phyloP scores from a whole-genome alignment of 1,140 invertebrate species.

The Plutomurus gul region DNA sequence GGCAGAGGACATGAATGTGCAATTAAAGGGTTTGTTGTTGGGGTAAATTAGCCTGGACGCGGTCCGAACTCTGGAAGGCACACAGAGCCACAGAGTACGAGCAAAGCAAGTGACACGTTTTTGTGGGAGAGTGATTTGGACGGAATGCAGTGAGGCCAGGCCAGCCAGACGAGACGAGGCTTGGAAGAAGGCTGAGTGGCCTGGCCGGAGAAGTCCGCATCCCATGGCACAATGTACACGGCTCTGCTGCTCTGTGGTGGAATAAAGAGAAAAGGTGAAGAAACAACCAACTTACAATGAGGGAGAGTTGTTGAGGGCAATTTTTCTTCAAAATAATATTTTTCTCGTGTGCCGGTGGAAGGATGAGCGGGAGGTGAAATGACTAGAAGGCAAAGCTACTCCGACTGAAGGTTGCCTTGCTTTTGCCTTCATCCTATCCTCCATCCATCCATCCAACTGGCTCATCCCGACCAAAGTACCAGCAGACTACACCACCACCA shows the following conservation, averaged over 20 bases:
- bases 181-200: neutral
- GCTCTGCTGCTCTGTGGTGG: neutral
- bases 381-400: conserved; percentile 27
- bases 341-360: conserved; percentile 14
- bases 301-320: conserved; percentile 44
- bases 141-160: conserved; percentile 27
- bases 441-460: conserved; percentile 1
- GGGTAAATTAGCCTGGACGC: no score
- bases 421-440: neutral
- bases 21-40: no score
- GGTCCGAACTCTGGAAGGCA: no score
- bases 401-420: neutral
- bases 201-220: conserved; percentile 6
- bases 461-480: neutral
- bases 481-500: neutral
- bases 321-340: conserved; percentile 43
- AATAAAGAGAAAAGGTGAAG: conserved; percentile 36
- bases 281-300: conserved; percentile 35
- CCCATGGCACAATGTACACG: neutral
- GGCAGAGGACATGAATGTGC: no score
- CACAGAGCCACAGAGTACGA: no score
- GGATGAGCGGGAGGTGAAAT: conserved; percentile 28
- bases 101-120: conserved; percentile 30
- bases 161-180: neutral
- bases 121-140: conserved; percentile 33